Percentiles rank a stretch among this genome's conserved stretches.
Conservation (phyloP, 2,113 vertebrate species). For the Salminus brasiliensis region DNA sequence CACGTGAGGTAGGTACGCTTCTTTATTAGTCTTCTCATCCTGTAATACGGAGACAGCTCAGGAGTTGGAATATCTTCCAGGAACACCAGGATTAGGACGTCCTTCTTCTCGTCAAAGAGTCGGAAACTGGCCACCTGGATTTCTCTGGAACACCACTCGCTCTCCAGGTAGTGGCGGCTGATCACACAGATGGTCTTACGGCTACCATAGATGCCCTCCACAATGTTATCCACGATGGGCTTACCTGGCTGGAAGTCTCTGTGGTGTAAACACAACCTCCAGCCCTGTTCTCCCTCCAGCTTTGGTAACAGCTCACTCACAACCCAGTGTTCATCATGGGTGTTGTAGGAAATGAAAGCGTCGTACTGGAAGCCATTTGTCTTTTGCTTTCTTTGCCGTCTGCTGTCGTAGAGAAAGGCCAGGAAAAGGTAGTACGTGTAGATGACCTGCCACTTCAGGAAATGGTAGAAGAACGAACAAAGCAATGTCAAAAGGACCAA, state of each 20-base stretch:
- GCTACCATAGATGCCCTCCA: slow-evolving; percentile 73
- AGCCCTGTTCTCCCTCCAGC: slow-evolving; percentile 73
- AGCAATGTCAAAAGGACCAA: slow-evolving; percentile 51
- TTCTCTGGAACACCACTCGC: slow-evolving; percentile 78
- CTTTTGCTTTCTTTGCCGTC: slow-evolving; percentile 46
- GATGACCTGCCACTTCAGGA: slow-evolving; percentile 66
- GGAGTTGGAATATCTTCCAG: slow-evolving; percentile 72
- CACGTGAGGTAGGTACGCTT: slow-evolving; percentile 72
- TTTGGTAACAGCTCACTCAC: slow-evolving; percentile 64
- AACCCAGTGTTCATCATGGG: slow-evolving; percentile 73
- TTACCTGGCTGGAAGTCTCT: slow-evolving; percentile 77
- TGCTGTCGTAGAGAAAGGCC: slow-evolving; percentile 65
- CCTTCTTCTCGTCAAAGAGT: slow-evolving; percentile 74
- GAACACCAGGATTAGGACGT: slow-evolving; percentile 75
- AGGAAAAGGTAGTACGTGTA: slow-evolving; percentile 31
- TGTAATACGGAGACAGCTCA: slow-evolving; percentile 69
- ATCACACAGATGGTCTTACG: slow-evolving; percentile 77
- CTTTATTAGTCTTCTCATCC: slow-evolving; percentile 72
- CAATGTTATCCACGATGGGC: slow-evolving; percentile 75
- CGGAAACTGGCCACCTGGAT: slow-evolving; percentile 76
- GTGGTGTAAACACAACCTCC: slow-evolving; percentile 78
- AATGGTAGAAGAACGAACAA: slow-evolving; percentile 62
- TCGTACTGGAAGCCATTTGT: slow-evolving; percentile 65
- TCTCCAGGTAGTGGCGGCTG: slow-evolving; percentile 70
- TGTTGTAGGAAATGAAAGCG: slow-evolving; percentile 77